These are phyloP conservation scores for Melanostoma mellinum DNA, from an alignment of 2,888 invertebrate species.

Conservation along the genomic window DNA sequence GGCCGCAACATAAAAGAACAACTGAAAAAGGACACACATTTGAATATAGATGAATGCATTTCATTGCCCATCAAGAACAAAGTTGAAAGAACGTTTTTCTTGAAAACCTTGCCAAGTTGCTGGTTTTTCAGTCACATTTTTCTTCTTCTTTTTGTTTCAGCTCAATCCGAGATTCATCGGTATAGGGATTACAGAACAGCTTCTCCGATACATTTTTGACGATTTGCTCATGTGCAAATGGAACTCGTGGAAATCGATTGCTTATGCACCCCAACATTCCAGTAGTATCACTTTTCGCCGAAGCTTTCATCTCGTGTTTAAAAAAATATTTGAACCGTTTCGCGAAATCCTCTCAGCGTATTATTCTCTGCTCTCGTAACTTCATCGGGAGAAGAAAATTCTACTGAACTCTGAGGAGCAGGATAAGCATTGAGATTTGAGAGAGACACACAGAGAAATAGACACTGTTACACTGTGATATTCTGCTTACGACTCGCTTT, in stretches of 20 bases:
- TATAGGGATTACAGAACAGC: no score
- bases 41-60: neutral
- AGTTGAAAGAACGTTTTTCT: slow-evolving; percentile 23
- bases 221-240: slow-evolving; percentile 54
- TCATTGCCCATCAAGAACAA: neutral
- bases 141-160: no score
- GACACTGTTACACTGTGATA: neutral
- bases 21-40: neutral
- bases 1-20: no score
- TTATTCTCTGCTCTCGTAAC: neutral
- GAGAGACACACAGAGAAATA: neutral
- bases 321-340: slow-evolving; percentile 41
- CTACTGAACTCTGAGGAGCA: neutral
- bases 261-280: slow-evolving; percentile 24
- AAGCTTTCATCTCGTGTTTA: slow-evolving; percentile 25
- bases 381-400: neutral
- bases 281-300: slow-evolving; percentile 54
- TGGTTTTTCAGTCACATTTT: neutral
- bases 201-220: no score
- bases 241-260: slow-evolving; percentile 11
- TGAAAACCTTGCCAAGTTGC: slow-evolving; percentile 17
- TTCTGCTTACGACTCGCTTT: slow-evolving; percentile 6
- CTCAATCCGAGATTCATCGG: no score
- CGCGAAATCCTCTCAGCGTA: neutral
- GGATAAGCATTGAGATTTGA: neutral